Percentiles rank a stretch among this genome's conserved stretches.
phyloP scores from a whole-genome alignment of 2,113 vertebrate genomes.

The Anarrhichthys ocellatus region DNA sequence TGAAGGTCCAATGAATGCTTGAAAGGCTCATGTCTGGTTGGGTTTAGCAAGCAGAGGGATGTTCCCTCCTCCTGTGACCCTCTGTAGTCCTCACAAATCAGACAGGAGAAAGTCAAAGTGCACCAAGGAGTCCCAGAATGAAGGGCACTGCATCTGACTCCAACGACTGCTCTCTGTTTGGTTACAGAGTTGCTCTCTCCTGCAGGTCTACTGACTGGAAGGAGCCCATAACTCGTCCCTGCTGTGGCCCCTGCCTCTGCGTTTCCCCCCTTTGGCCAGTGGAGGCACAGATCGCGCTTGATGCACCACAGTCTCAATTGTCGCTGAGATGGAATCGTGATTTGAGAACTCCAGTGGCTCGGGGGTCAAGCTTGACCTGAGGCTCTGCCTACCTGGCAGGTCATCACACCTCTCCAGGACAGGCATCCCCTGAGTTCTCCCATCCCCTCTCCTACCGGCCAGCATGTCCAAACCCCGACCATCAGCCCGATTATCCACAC shows the following conservation, averaged over 20 bases:
- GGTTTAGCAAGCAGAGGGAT: conserved; percentile 46
- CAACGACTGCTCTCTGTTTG: conserved; percentile 37
- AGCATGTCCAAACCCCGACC: conserved; percentile 69
- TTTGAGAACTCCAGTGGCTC: conserved; percentile 85
- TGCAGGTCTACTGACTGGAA: conserved; percentile 73
- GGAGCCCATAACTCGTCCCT: conserved; percentile 79
- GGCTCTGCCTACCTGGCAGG: conserved; percentile 89
- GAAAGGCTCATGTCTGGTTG: conserved; percentile 71
- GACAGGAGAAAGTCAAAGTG: conserved; percentile 80
- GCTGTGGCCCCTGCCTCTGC: conserved; percentile 86
- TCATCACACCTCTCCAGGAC: conserved; percentile 95
- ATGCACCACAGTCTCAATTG: conserved; percentile 96
- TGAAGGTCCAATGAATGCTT: conserved; percentile 72
- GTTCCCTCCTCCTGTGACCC: conserved; percentile 46
- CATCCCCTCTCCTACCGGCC: conserved; percentile 58
- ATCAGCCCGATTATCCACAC: conserved; percentile 65
- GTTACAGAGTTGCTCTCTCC: conserved; percentile 36
- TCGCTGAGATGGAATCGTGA: conserved; percentile 93
- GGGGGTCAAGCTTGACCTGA: conserved; percentile 84
- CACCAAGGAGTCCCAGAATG: conserved; percentile 75
- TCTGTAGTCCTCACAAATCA: conserved; percentile 54
- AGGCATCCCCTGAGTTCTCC: conserved; percentile 90
- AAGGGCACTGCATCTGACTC: conserved; percentile 69
- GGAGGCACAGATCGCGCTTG: conserved; percentile 88
- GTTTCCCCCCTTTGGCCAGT: conserved; percentile 80